These are phyloP conservation scores for Carettochelys insculpta DNA, from an alignment of 2,113 vertebrate genomes.

Conservation along the genomic window DNA sequence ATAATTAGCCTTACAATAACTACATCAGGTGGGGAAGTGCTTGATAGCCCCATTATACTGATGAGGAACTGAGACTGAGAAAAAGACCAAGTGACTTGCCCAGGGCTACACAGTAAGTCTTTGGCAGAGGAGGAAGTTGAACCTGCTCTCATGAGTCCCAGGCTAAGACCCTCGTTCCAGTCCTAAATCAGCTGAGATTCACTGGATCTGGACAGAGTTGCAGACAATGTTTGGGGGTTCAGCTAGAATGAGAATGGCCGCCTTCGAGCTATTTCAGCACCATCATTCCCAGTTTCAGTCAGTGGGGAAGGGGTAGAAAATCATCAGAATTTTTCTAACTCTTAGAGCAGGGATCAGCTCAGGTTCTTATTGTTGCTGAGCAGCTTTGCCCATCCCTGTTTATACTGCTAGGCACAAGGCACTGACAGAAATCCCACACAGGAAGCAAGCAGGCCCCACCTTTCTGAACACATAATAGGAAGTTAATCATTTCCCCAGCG, in stretches of 20 bases:
- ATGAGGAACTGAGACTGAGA: not conserved
- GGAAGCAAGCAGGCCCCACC: not conserved
- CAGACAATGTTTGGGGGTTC: not conserved
- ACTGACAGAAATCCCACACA: fast-evolving
- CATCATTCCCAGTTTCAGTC: not conserved
- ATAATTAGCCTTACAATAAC: not conserved
- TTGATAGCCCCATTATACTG: not conserved
- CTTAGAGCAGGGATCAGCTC: not conserved
- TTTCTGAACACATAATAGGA: not conserved
- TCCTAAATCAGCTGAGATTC: not conserved
- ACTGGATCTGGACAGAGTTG: not conserved
- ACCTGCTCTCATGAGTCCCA: not conserved
- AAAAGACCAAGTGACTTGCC: not conserved
- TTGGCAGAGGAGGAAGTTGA: not conserved
- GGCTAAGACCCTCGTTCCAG: not conserved
- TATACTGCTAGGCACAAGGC: fast-evolving
- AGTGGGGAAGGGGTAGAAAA: not conserved
- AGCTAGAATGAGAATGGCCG: not conserved
- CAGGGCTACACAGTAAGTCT: not conserved
- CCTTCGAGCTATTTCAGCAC: not conserved
- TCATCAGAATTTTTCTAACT: not conserved
- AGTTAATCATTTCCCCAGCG: not conserved
- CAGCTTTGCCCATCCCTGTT: not conserved
- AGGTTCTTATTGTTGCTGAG: not conserved
- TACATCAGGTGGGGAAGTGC: not conserved